Evolutionary conservation across 1,140 invertebrate genomes (phyloP).

Genomic region (Protaetia brevitarsis): DNA sequence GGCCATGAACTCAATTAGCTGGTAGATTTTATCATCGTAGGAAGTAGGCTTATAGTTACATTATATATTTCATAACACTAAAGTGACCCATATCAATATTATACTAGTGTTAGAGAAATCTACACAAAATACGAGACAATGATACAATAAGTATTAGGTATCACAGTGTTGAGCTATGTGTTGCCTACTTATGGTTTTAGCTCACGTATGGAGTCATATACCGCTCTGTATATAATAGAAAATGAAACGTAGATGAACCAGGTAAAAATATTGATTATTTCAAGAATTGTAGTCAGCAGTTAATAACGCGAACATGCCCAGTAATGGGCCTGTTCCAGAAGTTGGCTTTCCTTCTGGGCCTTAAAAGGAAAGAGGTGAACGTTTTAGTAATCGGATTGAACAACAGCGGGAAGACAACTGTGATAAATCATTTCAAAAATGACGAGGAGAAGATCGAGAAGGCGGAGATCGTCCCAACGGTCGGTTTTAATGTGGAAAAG

Average conservation of each 20-base stretch:
- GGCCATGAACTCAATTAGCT: too few relatives aligned
- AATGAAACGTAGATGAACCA: neutral
- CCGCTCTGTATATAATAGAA: neutral
- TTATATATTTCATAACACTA: too few relatives aligned
- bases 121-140: too few relatives aligned
- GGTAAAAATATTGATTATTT: constrained; percentile 26
- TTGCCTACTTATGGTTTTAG: too few relatives aligned
- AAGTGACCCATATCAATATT: too few relatives aligned
- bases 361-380: constrained; percentile 80
- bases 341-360: constrained; percentile 66
- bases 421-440: constrained; percentile 89
- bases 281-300: neutral
- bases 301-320: constrained; percentile 29
- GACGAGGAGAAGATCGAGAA: constrained; percentile 63
- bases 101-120: too few relatives aligned
- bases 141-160: too few relatives aligned
- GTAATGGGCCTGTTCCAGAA: constrained; percentile 80
- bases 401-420: constrained; percentile 95
- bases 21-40: too few relatives aligned
- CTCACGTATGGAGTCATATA: too few relatives aligned
- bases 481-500: constrained; percentile 88
- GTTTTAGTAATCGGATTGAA: constrained; percentile 95
- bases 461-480: constrained; percentile 83
- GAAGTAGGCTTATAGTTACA: too few relatives aligned
- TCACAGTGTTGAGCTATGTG: too few relatives aligned